These are phyloP conservation scores for Bemisia tabaci DNA, from an alignment of 1,140 invertebrate species.

Conservation along the genomic window DNA sequence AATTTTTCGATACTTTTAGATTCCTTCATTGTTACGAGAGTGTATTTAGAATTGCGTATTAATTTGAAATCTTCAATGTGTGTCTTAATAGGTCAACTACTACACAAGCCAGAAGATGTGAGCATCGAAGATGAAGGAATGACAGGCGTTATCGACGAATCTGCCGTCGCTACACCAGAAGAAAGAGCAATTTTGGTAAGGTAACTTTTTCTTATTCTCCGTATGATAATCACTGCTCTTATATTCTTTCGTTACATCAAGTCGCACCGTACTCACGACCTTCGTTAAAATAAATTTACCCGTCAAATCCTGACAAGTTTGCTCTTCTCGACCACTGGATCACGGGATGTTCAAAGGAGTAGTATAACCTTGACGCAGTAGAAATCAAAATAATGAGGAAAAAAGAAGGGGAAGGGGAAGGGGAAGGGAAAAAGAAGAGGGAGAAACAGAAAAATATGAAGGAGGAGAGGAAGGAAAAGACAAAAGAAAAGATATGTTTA, in stretches of 20 bases:
- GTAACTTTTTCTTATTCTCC: neutral
- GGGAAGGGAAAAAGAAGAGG: neutral
- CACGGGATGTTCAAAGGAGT: too few species aligned
- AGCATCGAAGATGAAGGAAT: neutral
- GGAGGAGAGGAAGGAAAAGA: neutral
- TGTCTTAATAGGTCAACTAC: neutral
- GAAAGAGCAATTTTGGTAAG: neutral
- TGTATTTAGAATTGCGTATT: too few species aligned
- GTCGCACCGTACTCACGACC: too few species aligned
- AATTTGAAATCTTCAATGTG: too few species aligned
- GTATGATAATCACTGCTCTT: neutral
- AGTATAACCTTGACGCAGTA: neutral
- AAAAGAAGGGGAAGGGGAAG: neutral
- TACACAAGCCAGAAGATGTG: neutral
- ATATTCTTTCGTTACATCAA: too few species aligned
- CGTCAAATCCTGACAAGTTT: too few species aligned
- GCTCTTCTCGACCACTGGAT: too few species aligned
- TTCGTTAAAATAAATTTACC: too few species aligned
- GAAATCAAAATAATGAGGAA: neutral
- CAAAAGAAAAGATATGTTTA: too few species aligned
- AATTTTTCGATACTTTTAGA: too few species aligned
- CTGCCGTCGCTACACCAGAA: neutral
- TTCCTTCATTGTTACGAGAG: too few species aligned
- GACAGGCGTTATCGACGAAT: neutral
- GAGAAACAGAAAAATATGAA: neutral